Base-by-base conservation (phyloP, 1,140 invertebrate genomes). In the Ctenoplectra terminalis region DNA sequence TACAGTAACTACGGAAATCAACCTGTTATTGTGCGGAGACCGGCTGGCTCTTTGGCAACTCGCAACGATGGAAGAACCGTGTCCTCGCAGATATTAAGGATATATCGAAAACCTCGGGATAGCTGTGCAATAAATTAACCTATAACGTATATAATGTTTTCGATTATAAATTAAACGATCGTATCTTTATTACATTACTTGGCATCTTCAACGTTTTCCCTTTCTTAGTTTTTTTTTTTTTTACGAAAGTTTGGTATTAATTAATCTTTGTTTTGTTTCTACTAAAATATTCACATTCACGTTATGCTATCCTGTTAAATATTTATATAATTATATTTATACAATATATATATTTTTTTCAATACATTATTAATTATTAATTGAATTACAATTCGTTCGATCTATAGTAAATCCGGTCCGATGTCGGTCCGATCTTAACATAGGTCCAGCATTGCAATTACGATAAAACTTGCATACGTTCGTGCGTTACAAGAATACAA, bases 1-100 rank as follows among this genome's bases (percentile, higher is more conserved):
- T 94, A 94, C 72, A 93, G 90, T 52, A 94, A 84, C 81, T 91
- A 92, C 76, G 94, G 94, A 58, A 94, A 94, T 79, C 89, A 94
- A 23, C 91, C 94, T 11, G 92, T 94, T 15, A 89, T 93, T 31
- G 84, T 94, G 48, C 89, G 91, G 37, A 93, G 88, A 86, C 79
- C 90, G 7, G 40, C 86, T 15, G 85, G 81, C 17, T 71, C 74
- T 11, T 3, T 71, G 13, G 58, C 67, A 46, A 69, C 15, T 17
- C 76, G 37, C 8, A 78, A 84, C 29, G 34, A 37, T 43, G 26
- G 8, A 43, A 89, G 84, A 58, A 56, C 75, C 20, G 48, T 89
- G 13, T 69, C 82, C 0, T 88, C 81, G 43, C 88, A 87, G 26
- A 69, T 91, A 17, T 81, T 84, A 3, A 87, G 81, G 60, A 83